phyloP scores from a whole-genome alignment of 2,888 invertebrate species.

The Euzophera pinguis region DNA sequence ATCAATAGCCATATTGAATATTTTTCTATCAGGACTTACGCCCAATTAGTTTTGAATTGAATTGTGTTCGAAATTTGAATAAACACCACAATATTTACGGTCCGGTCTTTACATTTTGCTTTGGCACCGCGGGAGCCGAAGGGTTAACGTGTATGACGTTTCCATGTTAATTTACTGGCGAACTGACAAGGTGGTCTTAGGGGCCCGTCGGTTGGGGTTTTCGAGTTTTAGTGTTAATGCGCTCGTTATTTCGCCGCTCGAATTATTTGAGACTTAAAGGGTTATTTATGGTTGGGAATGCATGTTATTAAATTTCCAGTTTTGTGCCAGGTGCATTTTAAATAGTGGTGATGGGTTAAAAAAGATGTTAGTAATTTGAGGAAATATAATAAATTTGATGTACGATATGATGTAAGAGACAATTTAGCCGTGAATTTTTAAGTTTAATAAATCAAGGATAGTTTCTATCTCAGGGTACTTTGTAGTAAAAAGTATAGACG shows the following conservation, averaged over 20 bases:
- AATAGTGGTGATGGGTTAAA: background rate
- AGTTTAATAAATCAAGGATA: too few species aligned
- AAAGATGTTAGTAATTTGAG: background rate
- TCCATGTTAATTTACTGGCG: conserved; percentile 64
- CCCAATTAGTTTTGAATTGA: conserved; percentile 79
- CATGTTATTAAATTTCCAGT: conserved; percentile 8
- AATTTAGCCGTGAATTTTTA: too few species aligned
- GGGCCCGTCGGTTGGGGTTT: conserved; percentile 42
- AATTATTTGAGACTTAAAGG: conserved; percentile 47
- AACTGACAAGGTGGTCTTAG: conserved; percentile 69
- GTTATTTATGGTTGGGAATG: conserved; percentile 30
- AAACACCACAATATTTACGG: conserved; percentile 79
- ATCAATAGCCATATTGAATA: conserved; percentile 75
- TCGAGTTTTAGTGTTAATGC: conserved; percentile 72
- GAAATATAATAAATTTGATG: background rate
- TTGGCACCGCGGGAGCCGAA: conserved; percentile 64
- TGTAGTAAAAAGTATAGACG: too few species aligned
- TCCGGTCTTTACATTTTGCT: conserved; percentile 63
- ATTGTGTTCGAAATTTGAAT: conserved; percentile 75
- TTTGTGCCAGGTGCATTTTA: conserved; percentile 3
- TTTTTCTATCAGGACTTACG: conserved; percentile 72
- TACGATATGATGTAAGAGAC: too few species aligned
- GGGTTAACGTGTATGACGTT: conserved; percentile 71
- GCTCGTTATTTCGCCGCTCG: conserved; percentile 43
- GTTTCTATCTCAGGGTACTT: too few species aligned